These are phyloP conservation scores for Gymnorhina tibicen DNA, from an alignment of 2,113 vertebrate genomes.

Conservation along the genomic window DNA sequence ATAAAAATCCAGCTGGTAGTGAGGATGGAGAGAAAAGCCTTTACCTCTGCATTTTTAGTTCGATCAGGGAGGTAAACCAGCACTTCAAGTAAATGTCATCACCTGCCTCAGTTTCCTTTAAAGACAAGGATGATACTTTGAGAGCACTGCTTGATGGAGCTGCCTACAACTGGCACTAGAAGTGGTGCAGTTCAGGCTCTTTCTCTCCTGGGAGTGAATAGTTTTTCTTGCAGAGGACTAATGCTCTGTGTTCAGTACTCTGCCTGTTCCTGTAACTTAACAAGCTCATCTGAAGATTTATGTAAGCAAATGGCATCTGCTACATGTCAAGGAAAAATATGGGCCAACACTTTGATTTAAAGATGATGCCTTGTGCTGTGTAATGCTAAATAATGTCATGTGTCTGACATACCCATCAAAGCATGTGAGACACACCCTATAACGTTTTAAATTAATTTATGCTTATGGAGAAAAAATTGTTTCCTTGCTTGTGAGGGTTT, in stretches of 20 bases:
- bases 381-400: conserved; percentile 59
- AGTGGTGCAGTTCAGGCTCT: not conserved
- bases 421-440: conserved; percentile 33
- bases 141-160: not conserved
- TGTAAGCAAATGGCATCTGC: conserved; percentile 42
- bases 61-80: not conserved
- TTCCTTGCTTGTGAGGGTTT: not conserved
- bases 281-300: not conserved
- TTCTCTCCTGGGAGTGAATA: not conserved
- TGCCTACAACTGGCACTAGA: not conserved
- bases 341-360: conserved; percentile 31
- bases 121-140: not conserved
- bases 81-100: not conserved
- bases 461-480: not conserved
- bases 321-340: conserved; percentile 13
- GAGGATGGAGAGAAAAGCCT: not conserved
- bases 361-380: conserved; percentile 44
- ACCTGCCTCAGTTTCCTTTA: not conserved
- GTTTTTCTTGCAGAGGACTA: not conserved
- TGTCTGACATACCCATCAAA: conserved; percentile 47
- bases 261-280: not conserved
- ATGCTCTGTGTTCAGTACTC: not conserved
- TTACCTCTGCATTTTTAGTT: not conserved
- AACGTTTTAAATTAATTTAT: conserved; percentile 45
- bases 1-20: not conserved